These are phyloP conservation scores for Masticophis lateralis DNA, from an alignment of 2,797 vertebrate species.

Conservation along the genomic window DNA sequence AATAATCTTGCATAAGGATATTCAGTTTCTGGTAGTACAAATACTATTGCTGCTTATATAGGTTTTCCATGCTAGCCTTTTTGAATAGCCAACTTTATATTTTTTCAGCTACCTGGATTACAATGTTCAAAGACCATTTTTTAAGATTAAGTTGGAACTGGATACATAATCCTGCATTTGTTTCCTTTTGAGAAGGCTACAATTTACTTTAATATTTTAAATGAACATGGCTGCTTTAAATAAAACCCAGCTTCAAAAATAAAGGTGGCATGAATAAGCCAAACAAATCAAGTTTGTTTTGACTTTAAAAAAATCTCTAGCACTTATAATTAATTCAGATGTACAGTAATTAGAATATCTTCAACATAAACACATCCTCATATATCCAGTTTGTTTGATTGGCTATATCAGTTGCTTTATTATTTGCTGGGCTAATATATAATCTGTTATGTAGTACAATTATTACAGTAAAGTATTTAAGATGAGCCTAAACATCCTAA, in stretches of 20 bases:
- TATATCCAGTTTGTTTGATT: not conserved
- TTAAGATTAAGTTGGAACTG: not conserved
- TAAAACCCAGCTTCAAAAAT: not conserved
- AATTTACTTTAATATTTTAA: not conserved
- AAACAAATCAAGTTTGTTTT: not conserved
- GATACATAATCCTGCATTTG: not conserved
- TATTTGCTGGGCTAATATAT: too few relatives aligned
- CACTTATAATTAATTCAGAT: not conserved
- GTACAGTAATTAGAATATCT: not conserved
- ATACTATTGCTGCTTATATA: not conserved
- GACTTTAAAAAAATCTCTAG: not conserved
- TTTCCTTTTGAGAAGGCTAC: not conserved
- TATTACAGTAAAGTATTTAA: not conserved
- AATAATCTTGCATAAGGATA: not conserved
- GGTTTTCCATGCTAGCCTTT: not conserved
- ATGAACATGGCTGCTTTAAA: not conserved
- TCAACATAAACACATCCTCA: not conserved
- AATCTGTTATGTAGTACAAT: not conserved
- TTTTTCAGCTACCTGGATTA: rapidly evolving
- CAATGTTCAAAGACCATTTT: not conserved
- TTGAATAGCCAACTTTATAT: not conserved
- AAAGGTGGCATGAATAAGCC: not conserved
- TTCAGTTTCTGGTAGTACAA: not conserved
- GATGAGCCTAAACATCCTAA: not conserved
- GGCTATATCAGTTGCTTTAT: not conserved